phyloP scores from a whole-genome alignment of 2,888 invertebrate species.

The Ferrisia virgata region DNA sequence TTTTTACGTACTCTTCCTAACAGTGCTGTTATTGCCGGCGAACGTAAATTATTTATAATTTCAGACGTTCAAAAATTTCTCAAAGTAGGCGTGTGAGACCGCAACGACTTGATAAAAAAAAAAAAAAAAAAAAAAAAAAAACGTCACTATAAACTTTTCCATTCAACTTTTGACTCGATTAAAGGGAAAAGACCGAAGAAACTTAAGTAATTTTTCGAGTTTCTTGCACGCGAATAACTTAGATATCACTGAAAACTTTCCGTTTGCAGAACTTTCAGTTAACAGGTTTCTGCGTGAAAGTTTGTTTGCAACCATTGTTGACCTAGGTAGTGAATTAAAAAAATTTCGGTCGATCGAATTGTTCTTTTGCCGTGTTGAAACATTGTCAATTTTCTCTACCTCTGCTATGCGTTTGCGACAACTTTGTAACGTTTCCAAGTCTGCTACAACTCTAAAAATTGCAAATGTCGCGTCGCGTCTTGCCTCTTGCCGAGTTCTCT shows the following conservation, averaged over 20 bases:
- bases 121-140: constrained; percentile 31
- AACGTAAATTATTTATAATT: constrained; percentile 28
- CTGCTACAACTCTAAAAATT: no score
- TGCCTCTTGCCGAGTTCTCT: neutral
- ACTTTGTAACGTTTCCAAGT: neutral
- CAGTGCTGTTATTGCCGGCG: neutral
- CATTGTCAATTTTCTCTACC: neutral
- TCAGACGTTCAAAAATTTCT: neutral
- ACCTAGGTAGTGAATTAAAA: constrained; percentile 38
- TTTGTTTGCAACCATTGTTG: constrained; percentile 35
- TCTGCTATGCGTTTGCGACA: neutral
- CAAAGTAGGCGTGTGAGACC: constrained; percentile 16
- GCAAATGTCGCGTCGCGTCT: neutral
- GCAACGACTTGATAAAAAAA: constrained; percentile 2
- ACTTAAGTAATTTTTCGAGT: constrained; percentile 37
- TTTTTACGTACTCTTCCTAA: constrained; percentile 12
- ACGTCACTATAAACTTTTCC: neutral
- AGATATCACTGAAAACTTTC: constrained; percentile 33
- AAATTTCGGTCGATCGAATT: constrained; percentile 10
- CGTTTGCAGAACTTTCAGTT: constrained; percentile 19
- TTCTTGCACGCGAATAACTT: constrained; percentile 24
- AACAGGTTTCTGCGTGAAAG: constrained; percentile 34
- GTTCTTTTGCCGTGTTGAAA: neutral
- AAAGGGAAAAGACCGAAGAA: neutral
- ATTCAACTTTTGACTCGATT: constrained; percentile 31